Percentiles rank a stretch among this genome's conserved stretches.
Conservation (phyloP, 2,797 vertebrate species). For the Danio jaintianensis region DNA sequence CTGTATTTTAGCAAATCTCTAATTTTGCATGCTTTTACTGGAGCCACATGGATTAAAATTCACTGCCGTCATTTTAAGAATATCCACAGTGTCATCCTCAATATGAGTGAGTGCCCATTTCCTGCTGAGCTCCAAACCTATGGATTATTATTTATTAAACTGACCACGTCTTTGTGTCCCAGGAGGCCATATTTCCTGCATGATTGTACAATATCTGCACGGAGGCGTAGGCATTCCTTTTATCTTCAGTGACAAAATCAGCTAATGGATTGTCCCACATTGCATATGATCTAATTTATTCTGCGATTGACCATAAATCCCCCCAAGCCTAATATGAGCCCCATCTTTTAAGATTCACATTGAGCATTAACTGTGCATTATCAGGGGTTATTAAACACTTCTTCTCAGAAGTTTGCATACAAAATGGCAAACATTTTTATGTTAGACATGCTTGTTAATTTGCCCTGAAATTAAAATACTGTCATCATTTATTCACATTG, state of each 20-base stretch:
- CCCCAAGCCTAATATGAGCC: constrained; percentile 28
- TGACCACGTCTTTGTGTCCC: constrained; percentile 61
- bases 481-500: background rate
- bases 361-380: constrained; percentile 22
- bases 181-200: constrained; percentile 73
- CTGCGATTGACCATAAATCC: constrained; percentile 67
- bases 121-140: constrained; percentile 41
- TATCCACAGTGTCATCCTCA: constrained; percentile 40
- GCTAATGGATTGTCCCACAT: constrained; percentile 71
- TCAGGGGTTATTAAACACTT: constrained; percentile 2
- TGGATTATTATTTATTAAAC: constrained; percentile 74
- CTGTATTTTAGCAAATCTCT: background rate
- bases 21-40: background rate
- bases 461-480: background rate
- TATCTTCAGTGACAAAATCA: constrained; percentile 66
- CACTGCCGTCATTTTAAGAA: constrained; percentile 32
- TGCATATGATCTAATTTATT: constrained; percentile 76
- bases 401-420: constrained; percentile 3
- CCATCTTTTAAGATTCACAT: constrained; percentile 10
- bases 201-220: constrained; percentile 77
- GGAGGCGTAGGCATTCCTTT: constrained; percentile 69
- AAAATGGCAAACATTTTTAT: background rate
- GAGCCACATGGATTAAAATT: constrained; percentile 25
- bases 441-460: background rate
- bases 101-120: constrained; percentile 46